Percentiles rank a stretch among this genome's conserved stretches.
phyloP scores from a whole-genome alignment of 2,113 vertebrate species.

The Eulemur rufifrons region DNA sequence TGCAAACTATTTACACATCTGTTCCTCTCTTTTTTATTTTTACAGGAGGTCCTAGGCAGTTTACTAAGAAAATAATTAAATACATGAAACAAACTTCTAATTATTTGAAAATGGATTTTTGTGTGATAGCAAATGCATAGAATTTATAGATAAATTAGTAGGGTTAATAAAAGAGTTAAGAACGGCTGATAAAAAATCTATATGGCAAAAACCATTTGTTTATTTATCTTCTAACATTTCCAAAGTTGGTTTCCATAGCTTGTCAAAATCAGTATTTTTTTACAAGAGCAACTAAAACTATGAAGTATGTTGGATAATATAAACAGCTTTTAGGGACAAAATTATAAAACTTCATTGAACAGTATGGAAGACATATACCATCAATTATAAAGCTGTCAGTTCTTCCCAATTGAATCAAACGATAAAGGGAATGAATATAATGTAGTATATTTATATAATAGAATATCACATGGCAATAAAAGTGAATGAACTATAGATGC shows the following conservation, averaged over 20 bases:
- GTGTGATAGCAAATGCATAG: background rate
- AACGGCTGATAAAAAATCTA: background rate
- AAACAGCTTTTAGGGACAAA: background rate
- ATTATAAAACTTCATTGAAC: background rate
- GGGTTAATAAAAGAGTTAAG: background rate
- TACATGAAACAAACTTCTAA: slow-evolving; percentile 3
- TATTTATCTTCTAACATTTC: background rate
- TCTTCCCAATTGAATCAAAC: background rate
- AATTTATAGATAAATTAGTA: background rate
- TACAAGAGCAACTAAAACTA: background rate
- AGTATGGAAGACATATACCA: background rate
- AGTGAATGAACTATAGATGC: background rate
- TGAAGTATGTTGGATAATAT: background rate
- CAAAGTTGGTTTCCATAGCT: background rate
- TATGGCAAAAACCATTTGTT: background rate
- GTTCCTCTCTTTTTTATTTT: background rate
- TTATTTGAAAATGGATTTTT: background rate
- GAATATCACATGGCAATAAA: background rate
- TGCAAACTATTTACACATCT: background rate
- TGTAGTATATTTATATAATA: background rate
- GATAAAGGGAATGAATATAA: background rate
- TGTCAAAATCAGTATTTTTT: background rate
- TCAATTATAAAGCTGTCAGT: background rate
- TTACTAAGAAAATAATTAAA: background rate
- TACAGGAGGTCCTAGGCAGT: background rate